Conservation (phyloP, 2,888 invertebrate species). For the Drosophila austrosaltans region DNA sequence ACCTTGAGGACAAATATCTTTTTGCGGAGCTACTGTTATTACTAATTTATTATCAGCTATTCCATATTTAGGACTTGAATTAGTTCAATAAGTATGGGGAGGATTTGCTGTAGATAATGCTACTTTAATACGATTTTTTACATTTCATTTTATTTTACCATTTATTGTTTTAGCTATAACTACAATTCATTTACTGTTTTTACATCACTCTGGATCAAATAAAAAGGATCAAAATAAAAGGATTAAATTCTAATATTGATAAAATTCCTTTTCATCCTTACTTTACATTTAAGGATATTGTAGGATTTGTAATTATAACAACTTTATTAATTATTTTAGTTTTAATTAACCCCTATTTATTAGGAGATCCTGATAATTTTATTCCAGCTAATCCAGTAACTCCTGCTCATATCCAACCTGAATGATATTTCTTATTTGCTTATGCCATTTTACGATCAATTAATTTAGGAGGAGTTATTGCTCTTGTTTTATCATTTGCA, state of each 20-base stretch:
- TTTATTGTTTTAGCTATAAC: slow-evolving; percentile 64
- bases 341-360: slow-evolving; percentile 81
- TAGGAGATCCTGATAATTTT: slow-evolving; percentile 90
- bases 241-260: slow-evolving; percentile 85
- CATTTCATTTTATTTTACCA: too few species aligned
- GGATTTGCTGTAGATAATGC: too few species aligned
- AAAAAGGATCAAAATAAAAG: slow-evolving; percentile 82
- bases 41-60: too few species aligned
- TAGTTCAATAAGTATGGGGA: too few species aligned
- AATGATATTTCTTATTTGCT: slow-evolving; percentile 93
- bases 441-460: slow-evolving; percentile 92
- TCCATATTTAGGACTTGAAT: too few species aligned
- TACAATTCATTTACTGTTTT: slow-evolving; percentile 87
- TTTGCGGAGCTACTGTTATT: too few species aligned
- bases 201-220: slow-evolving; percentile 84
- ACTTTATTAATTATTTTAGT: too few species aligned
- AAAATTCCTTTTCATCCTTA: too few species aligned
- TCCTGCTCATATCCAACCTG: slow-evolving; percentile 91
- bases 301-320: too few species aligned
- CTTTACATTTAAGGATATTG: too few species aligned
- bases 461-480: slow-evolving; percentile 89
- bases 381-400: slow-evolving; percentile 85
- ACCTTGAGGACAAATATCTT: too few species aligned
- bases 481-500: slow-evolving; percentile 17
- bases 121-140: too few species aligned